Evolutionary conservation across 1,140 invertebrate species (phyloP).

Genomic region (Apis mellifera): Amel_HAv3.1 CM009943.2:8701501-8702000

Average conservation of each 20-base stretch:
- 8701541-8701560: not conserved
- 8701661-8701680: too few species aligned
- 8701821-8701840: not conserved
- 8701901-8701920: slow-evolving; percentile 65
- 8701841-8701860: slow-evolving; percentile 63
- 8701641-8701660: too few species aligned
- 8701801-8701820: slow-evolving; percentile 20
- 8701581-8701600: not conserved
- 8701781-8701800: not conserved
- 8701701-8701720: too few species aligned
- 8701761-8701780: not conserved
- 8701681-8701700: too few species aligned
- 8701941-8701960: slow-evolving; percentile 7
- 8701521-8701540: not conserved
- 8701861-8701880: slow-evolving; percentile 64
- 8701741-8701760: too few species aligned
- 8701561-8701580: not conserved
- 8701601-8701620: too few species aligned
- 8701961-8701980: not conserved
- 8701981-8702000: not conserved
- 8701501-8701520: not conserved
- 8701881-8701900: slow-evolving; percentile 69
- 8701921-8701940: slow-evolving; percentile 53
- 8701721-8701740: not conserved
- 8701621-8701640: too few species aligned